Conservation (phyloP, 2,113 vertebrate genomes). For the Platycercus adscitus region DNA sequence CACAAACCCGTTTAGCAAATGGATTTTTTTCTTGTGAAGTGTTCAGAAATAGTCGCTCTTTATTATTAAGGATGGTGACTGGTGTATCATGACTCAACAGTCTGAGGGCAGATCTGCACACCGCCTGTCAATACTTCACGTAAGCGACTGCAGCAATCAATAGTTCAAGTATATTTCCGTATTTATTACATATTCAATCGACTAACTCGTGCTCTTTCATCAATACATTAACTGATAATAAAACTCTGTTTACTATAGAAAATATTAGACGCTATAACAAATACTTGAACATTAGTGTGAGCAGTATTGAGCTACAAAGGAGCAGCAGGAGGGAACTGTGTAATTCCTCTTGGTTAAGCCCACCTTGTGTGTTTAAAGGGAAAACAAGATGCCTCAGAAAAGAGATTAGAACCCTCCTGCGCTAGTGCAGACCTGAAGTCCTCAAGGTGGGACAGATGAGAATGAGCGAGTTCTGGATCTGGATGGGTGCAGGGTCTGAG, state of each 20-base stretch:
- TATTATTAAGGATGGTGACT: constrained; percentile 4
- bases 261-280: background rate
- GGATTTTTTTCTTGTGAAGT: constrained; percentile 24
- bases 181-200: constrained; percentile 9
- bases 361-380: constrained; percentile 14
- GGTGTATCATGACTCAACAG: background rate
- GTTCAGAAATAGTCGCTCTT: constrained; percentile 35
- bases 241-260: constrained; percentile 2
- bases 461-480: background rate
- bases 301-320: background rate
- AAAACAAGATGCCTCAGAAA: background rate
- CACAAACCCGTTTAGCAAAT: constrained; percentile 52
- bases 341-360: background rate
- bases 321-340: background rate
- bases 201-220: background rate
- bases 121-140: background rate
- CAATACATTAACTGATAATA: constrained; percentile 28
- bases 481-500: accelerated
- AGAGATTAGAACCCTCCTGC: background rate
- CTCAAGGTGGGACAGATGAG: background rate
- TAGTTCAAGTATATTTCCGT: constrained; percentile 1
- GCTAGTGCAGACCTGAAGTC: background rate
- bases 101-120: background rate
- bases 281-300: background rate
- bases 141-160: background rate